Base-by-base conservation (phyloP, 1,140 invertebrate genomes). In the Eurosta solidaginis region DNA sequence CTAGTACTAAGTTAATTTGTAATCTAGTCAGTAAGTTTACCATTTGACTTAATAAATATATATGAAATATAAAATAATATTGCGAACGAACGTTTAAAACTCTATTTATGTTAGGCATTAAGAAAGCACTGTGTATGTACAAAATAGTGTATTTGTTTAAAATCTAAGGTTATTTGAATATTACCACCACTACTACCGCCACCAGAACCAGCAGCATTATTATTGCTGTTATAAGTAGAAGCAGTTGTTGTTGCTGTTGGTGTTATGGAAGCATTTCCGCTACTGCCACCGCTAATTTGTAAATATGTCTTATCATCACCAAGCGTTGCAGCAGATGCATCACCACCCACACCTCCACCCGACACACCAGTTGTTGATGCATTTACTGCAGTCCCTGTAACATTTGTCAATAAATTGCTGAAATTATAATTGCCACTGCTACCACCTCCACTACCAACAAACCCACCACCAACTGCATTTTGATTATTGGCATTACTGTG, bases 101-200 rank as follows among this genome's bases (percentile, higher is more conserved):
- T n/a, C n/a, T n/a, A n/a, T n/a, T n/a, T n/a, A n/a, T n/a, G n/a
- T n/a, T n/a, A n/a, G n/a, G n/a, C n/a, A n/a, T n/a, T n/a, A n/a
- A n/a, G n/a, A n/a, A n/a, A n/a, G n/a, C n/a, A n/a, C 2, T 22
- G 14, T 40, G 6, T 68, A 59, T 33, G 52, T 59, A 36, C 29
- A 33, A 59, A 7, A 12, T 14, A 10, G 59, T 17, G 45, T 47
- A n/a, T 68, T 20, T 33, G 14, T 2, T 7, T 40, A 83, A 91
- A 84, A 91, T 91, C 84, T 91, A 84, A 82, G 85, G 80, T 88
- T 88, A 81, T 89, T 90, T 79, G 91, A 90, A 82, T 90, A 89
- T 81, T 91, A 89, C 80, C 89, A 88, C 81, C 89, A 88, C 82
- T 88, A 88, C 81, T 91, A 89, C 59, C 59, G 40, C 59, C 59